phyloP scores from a whole-genome alignment of 2,113 vertebrate species.

The Platysternon megacephalum region DNA sequence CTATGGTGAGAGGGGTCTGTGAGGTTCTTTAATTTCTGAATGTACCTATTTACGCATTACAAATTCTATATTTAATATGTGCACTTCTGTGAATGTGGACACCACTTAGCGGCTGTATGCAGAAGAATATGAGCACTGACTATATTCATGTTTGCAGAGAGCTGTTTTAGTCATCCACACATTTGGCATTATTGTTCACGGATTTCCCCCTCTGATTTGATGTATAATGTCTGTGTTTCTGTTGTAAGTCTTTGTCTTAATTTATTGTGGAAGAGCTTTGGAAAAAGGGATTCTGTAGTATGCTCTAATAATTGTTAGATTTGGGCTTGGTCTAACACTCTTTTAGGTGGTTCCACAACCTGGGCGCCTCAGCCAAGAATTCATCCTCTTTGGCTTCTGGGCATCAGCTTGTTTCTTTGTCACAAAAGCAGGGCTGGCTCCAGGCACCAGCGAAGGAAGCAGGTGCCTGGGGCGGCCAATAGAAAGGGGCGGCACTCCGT shows the following conservation, averaged over 20 bases:
- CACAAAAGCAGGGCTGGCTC: not conserved
- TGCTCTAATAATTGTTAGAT: not conserved
- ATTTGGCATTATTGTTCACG: not conserved
- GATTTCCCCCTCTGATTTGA: not conserved
- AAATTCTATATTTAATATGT: accelerated
- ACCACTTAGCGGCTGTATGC: not conserved
- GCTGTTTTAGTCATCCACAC: not conserved
- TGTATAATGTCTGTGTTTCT: not conserved
- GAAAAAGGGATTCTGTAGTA: not conserved
- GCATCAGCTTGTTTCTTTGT: not conserved
- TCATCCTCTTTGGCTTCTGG: not conserved
- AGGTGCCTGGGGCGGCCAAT: no score
- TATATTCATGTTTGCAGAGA: not conserved
- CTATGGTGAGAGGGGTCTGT: not conserved
- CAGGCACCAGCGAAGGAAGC: no score
- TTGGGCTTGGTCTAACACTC: not conserved
- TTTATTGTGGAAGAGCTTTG: not conserved
- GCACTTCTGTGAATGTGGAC: not conserved
- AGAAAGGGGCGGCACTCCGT: no score
- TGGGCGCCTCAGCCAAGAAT: not conserved
- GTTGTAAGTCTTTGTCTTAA: not conserved
- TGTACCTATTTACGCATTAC: not conserved
- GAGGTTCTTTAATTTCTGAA: not conserved
- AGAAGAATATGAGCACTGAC: not conserved
- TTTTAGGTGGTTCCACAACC: not conserved